Conservation (phyloP, 2,797 vertebrate species). For the Decapterus maruadsi region DNA sequence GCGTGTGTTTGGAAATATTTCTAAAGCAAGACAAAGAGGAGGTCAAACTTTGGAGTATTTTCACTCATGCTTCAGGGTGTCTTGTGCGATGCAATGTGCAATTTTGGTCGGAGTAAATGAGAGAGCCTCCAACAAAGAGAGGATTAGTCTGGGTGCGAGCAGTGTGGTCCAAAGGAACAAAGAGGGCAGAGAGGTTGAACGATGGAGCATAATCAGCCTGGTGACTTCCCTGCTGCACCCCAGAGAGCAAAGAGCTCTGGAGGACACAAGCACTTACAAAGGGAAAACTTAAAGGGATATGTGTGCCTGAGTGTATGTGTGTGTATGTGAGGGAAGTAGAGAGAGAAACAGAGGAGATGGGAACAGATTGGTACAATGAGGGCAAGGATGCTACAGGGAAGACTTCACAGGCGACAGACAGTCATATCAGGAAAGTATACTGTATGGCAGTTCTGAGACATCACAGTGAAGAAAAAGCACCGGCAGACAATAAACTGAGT, state of each 20-base stretch:
- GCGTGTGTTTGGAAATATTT: constrained; percentile 7
- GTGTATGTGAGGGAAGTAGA: not conserved
- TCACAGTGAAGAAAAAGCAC: constrained; percentile 4
- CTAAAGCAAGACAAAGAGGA: constrained; percentile 29
- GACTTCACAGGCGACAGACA: constrained; percentile 33
- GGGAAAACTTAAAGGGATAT: constrained; percentile 61
- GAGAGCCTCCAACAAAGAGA: constrained; percentile 70
- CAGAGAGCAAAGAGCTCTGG: constrained; percentile 63
- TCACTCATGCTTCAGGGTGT: constrained; percentile 39
- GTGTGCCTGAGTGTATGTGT: constrained; percentile 11
- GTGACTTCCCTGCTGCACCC: constrained; percentile 75
- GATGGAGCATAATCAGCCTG: constrained; percentile 74
- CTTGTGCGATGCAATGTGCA: constrained; percentile 64
- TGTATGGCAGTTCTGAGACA: not conserved
- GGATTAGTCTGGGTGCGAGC: constrained; percentile 74
- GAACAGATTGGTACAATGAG: constrained; percentile 29
- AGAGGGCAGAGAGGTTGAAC: constrained; percentile 74
- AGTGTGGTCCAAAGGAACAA: constrained; percentile 75
- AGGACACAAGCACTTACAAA: constrained; percentile 65
- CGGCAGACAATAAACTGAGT: constrained; percentile 17
- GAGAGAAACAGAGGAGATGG: constrained; percentile 17
- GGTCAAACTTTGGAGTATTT: constrained; percentile 43
- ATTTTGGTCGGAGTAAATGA: constrained; percentile 68
- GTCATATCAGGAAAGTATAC: constrained; percentile 29
- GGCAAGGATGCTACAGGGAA: constrained; percentile 33